phyloP scores from a whole-genome alignment of 2,797 vertebrate genomes.

The Mus minutoides region DNA sequence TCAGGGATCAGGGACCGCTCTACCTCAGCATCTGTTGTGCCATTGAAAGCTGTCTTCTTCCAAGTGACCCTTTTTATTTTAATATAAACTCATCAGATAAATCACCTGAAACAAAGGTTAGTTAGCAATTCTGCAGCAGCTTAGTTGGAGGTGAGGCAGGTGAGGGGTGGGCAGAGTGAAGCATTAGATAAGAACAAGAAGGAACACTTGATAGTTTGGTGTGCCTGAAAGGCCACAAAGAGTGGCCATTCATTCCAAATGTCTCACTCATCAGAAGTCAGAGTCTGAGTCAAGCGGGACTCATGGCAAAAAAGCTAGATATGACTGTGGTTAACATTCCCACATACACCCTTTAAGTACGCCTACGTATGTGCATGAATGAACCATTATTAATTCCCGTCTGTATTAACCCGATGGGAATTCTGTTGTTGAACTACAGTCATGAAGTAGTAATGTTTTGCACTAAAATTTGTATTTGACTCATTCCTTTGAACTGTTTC shows the following conservation, averaged over 20 bases:
- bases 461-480: conserved; percentile 61
- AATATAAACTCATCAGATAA: conserved; percentile 43
- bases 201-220: not conserved
- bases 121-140: not conserved
- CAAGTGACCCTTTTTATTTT: not conserved
- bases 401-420: conserved; percentile 18
- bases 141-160: not conserved
- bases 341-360: conserved; percentile 40
- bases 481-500: conserved; percentile 72
- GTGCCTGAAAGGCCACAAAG: conserved; percentile 10
- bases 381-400: conserved; percentile 18
- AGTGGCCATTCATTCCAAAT: conserved; percentile 22
- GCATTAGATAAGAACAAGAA: not conserved
- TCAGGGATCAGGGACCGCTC: not conserved
- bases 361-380: conserved; percentile 19
- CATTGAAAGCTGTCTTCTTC: not conserved
- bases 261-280: conserved; percentile 11
- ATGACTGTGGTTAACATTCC: conserved; percentile 2
- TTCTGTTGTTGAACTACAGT: not conserved
- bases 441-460: conserved; percentile 46
- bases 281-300: conserved; percentile 12
- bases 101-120: conserved; percentile 19
- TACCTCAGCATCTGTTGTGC: not conserved
- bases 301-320: conserved; percentile 22
- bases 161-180: not conserved